Percentiles rank a stretch among this genome's conserved stretches.
Conservation (phyloP, 2,888 invertebrate genomes). For the Mythimna ferrago region DNA sequence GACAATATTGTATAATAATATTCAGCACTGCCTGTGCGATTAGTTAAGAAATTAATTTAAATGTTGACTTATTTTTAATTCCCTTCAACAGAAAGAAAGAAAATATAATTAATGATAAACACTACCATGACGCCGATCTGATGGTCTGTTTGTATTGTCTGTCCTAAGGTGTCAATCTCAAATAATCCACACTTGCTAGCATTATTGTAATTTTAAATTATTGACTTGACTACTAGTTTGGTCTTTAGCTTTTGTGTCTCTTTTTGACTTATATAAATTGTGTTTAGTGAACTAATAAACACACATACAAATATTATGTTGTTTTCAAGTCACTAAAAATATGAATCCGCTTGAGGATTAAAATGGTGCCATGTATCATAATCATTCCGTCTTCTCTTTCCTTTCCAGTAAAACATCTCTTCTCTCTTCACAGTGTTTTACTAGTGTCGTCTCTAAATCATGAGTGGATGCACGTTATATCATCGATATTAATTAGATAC, state of each 20-base stretch:
- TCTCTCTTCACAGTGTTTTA: background rate
- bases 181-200: slow-evolving; percentile 13
- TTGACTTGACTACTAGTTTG: slow-evolving; percentile 31
- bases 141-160: slow-evolving; percentile 31
- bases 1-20: slow-evolving; percentile 29
- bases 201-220: slow-evolving; percentile 29
- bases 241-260: slow-evolving; percentile 24
- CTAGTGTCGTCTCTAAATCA: slow-evolving; percentile 8
- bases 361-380: slow-evolving; percentile 50
- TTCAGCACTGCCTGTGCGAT: slow-evolving; percentile 34
- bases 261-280: slow-evolving; percentile 28
- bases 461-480: slow-evolving; percentile 7
- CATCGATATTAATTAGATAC: background rate
- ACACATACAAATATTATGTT: slow-evolving; percentile 30
- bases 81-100: background rate
- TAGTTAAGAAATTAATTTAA: slow-evolving; percentile 51
- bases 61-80: slow-evolving; percentile 54
- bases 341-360: slow-evolving; percentile 26
- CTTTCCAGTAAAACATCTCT: slow-evolving; percentile 2
- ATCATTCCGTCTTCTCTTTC: slow-evolving; percentile 2
- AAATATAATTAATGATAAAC: slow-evolving; percentile 13
- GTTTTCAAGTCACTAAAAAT: slow-evolving; percentile 26
- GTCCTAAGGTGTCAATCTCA: slow-evolving; percentile 29
- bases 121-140: slow-evolving; percentile 41
- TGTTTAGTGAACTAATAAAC: slow-evolving; percentile 21